Percentiles rank a stretch among this genome's conserved stretches.
Evolutionary conservation across 1,140 invertebrate species (phyloP).

Genomic region (Steinernema khuongi): DNA sequence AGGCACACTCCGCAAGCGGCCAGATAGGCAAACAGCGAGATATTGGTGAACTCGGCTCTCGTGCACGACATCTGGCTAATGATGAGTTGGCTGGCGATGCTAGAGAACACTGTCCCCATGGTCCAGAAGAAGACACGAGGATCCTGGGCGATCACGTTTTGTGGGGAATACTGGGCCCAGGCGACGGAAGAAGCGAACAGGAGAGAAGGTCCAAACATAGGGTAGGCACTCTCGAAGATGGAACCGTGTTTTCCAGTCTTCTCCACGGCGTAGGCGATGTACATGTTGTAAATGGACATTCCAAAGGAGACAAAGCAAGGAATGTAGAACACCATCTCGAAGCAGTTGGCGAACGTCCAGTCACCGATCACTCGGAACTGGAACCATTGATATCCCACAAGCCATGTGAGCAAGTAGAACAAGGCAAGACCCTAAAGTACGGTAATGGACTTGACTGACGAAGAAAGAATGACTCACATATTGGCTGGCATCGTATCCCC

Average conservation of each 20-base stretch:
- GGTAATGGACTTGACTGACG: neutral
- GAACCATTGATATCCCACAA: conserved; percentile 47
- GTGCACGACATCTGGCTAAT: conserved; percentile 20
- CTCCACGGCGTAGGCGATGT: conserved; percentile 47
- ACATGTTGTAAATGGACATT: conserved; percentile 55
- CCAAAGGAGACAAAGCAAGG: conserved; percentile 46
- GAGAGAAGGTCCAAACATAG: conserved; percentile 59
- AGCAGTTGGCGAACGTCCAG: conserved; percentile 45
- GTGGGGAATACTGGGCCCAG: conserved; percentile 60
- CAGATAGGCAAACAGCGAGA: conserved; percentile 14
- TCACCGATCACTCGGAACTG: conserved; percentile 46
- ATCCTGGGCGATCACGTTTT: conserved; percentile 60
- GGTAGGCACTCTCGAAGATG: conserved; percentile 59
- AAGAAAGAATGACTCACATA: conserved; percentile 57
- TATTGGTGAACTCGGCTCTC: conserved; percentile 6
- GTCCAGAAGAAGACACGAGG: conserved; percentile 61
- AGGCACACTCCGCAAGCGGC: conserved; percentile 19
- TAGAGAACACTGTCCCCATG: conserved; percentile 62
- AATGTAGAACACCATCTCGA: conserved; percentile 51
- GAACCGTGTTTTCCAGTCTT: conserved; percentile 52
- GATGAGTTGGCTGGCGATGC: conserved; percentile 61
- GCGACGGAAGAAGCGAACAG: conserved; percentile 59
- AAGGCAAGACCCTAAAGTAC: conserved; percentile 47
- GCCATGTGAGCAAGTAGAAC: conserved; percentile 51
- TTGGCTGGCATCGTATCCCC: conserved; percentile 64